Evolutionary conservation across 2,113 vertebrate genomes (phyloP).

Genomic region (Cariama cristata): DNA sequence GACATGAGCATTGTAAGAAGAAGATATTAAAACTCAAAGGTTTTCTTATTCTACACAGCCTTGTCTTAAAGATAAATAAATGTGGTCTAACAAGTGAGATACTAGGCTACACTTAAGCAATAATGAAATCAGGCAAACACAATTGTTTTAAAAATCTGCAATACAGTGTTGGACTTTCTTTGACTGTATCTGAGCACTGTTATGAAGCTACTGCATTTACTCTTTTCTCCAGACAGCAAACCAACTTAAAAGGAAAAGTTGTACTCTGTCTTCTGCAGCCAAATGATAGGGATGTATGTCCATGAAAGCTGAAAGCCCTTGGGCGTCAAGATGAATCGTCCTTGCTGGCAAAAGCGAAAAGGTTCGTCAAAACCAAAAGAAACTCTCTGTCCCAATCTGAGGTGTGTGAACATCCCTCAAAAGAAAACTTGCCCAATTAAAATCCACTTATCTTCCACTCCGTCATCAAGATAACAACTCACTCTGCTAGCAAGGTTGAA

Average conservation of each 20-base stretch:
- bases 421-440: background rate
- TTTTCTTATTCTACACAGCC: background rate
- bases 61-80: background rate
- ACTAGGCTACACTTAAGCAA: background rate
- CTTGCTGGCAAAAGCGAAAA: background rate
- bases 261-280: conserved; percentile 13
- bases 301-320: background rate
- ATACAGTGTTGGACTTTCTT: background rate
- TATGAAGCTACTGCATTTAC: background rate
- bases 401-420: background rate
- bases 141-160: background rate
- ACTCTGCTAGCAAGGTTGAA: background rate
- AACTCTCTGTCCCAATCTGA: background rate
- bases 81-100: background rate
- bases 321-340: background rate
- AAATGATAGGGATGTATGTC: background rate
- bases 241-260: background rate
- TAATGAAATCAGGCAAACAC: conserved; percentile 24
- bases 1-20: background rate
- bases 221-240: background rate
- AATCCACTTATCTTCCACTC: background rate
- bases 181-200: background rate
- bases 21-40: background rate
- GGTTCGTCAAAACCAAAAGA: background rate
- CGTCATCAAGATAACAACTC: background rate